Evolutionary conservation across 2,888 invertebrate species (phyloP).

Genomic region (Drosophila leonis): DNA sequence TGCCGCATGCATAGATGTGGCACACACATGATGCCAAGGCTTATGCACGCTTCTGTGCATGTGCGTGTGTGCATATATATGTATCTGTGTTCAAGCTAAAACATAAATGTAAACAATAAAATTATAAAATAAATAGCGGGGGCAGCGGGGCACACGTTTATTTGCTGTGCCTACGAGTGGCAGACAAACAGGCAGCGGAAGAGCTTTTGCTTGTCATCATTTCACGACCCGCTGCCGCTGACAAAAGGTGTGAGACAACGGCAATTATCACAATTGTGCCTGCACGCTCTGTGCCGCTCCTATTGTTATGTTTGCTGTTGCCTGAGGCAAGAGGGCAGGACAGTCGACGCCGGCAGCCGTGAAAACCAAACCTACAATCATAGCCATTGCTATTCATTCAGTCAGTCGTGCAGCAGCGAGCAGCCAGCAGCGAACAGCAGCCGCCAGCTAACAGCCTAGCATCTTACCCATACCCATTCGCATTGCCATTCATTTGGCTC

Average conservation of each 20-base stretch:
- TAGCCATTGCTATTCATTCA: conserved; percentile 62
- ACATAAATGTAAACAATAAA: conserved; percentile 81
- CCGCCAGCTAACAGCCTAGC: conserved; percentile 13
- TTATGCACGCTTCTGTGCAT: background rate
- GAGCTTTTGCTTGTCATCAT: conserved; percentile 80
- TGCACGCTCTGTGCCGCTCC: conserved; percentile 13
- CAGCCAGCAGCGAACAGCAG: conserved; percentile 3
- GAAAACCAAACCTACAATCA: conserved; percentile 53
- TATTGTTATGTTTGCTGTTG: conserved; percentile 9
- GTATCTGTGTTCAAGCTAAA: conserved; percentile 18
- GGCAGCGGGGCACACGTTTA: conserved; percentile 21
- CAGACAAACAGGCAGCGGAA: conserved; percentile 71
- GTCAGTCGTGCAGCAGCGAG: conserved; percentile 50
- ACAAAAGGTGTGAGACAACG: conserved; percentile 77
- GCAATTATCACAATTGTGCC: conserved; percentile 81
- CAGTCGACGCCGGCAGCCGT: conserved; percentile 3
- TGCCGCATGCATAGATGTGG: conserved; percentile 19
- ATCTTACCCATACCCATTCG: conserved; percentile 6
- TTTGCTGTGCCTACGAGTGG: conserved; percentile 43
- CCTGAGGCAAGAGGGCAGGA: too few species aligned
- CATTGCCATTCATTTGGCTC: conserved; percentile 60
- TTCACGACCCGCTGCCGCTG: conserved; percentile 71
- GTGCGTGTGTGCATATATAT: background rate
- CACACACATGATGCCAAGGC: conserved; percentile 36
- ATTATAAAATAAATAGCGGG: conserved; percentile 74